These are phyloP conservation scores for Xiphias gladius DNA, from an alignment of 2,113 vertebrate genomes.

Conservation along the genomic window DNA sequence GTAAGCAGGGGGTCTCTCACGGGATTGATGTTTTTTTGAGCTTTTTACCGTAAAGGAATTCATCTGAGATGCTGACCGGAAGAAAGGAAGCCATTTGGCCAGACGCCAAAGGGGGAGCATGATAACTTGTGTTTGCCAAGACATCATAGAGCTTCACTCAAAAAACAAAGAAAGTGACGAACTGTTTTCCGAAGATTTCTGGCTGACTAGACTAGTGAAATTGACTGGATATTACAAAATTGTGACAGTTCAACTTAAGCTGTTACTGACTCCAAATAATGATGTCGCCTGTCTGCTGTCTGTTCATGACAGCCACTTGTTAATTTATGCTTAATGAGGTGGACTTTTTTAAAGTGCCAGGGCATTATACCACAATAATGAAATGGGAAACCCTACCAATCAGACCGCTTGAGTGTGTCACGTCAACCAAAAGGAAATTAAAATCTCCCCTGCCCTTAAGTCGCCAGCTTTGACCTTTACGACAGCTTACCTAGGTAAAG, in stretches of 20 bases:
- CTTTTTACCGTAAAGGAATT: conserved; percentile 82
- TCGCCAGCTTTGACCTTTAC: conserved; percentile 54
- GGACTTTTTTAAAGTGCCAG: conserved; percentile 20
- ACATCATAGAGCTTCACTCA: conserved; percentile 71
- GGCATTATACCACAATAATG: conserved; percentile 54
- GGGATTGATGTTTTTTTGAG: conserved; percentile 61
- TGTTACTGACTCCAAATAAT: conserved; percentile 61
- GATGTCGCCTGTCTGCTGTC: conserved; percentile 68
- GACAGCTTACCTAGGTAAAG: conserved; percentile 54
- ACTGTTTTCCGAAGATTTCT: conserved; percentile 62
- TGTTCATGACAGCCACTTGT: conserved; percentile 35
- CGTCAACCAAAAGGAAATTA: conserved; percentile 63
- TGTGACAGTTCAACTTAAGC: conserved; percentile 41
- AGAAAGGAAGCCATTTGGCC: conserved; percentile 76
- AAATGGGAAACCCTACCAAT: conserved; percentile 49
- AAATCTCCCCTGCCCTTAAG: conserved; percentile 47
- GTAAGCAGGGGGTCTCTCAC: conserved; percentile 74
- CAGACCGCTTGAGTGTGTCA: conserved; percentile 59
- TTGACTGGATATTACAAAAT: conserved; percentile 63
- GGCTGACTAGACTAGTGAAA: conserved; percentile 57
- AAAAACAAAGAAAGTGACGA: conserved; percentile 63
- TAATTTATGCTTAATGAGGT: conserved; percentile 46
- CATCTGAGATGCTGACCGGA: conserved; percentile 78
- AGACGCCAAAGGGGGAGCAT: conserved; percentile 62
- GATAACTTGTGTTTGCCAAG: conserved; percentile 59